Base-by-base conservation (phyloP, 1,140 invertebrate genomes). In the Ylistrum balloti region DNA sequence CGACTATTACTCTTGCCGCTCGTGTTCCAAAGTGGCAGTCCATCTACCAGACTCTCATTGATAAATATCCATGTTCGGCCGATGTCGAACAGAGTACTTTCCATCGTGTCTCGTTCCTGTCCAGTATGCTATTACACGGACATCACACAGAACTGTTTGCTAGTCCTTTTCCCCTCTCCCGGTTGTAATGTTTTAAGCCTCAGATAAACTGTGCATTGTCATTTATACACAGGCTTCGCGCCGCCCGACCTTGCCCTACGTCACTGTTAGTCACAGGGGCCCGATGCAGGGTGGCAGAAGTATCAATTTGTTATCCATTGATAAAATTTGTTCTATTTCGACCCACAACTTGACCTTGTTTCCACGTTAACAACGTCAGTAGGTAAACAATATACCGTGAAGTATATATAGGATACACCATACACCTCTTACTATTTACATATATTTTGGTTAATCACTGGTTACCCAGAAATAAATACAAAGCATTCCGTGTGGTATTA, bases 1-100 rank as follows among this genome's bases (percentile, higher is more conserved):
- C 91, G 85, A 33, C 33, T 20, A 35, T 41, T 86, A 0, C 87
- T 88, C 86, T 88, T 90, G 32, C 87, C 34, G 34, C 87, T 41
- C 5, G 35, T 85, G 86, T 90, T 90, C 88, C 74, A 48, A 20
- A 13, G 22, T 0, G 88, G 33, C 7, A 88, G 87, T 88, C 87
- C 56, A 86, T 74, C 56, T 74, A n/a, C 56, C 28, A 74, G 56
- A 74, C 56, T 74, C 22, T 74, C 56, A 28, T 74, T 74, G 13
- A 74, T 74, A 28, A 28, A 74, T 17, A 74, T 28, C 56, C 56
- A 74, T 74, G 56, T 74, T 74, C n/a, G n/a, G 56, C 56, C 56
- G 56, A 74, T 74, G n/a, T 74, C 17, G 5, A 74, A n/a, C 56
- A 74, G 56, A 74, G 5, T 74, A n/a, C 56, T 28, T 5, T 74